A percentile compares a stretch with the other conserved stretches of the same genome.
phyloP scores from a whole-genome alignment of 1,140 invertebrate genomes.

The Procambarus virginalis region DNA sequence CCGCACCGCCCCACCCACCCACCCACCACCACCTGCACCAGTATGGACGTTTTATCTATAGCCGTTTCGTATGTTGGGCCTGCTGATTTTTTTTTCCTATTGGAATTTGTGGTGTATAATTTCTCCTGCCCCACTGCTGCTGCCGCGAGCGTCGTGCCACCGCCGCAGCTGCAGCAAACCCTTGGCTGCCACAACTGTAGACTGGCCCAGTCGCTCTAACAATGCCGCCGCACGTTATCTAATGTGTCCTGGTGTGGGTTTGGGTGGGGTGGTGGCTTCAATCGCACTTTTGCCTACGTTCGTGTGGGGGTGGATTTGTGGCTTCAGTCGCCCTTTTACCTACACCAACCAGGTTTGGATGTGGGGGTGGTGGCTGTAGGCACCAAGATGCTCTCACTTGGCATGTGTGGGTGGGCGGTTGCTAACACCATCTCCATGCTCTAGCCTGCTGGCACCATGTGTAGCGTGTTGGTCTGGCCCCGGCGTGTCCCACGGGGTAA shows the following conservation, averaged over 20 bases:
- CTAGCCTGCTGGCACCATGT: conserved; percentile 10
- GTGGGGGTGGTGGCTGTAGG: background rate
- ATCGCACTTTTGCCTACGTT: background rate
- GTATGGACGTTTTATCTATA: background rate
- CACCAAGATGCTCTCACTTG: background rate
- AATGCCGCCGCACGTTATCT: conserved; percentile 20
- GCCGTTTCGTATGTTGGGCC: background rate
- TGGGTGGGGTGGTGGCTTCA: background rate
- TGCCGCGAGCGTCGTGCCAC: conserved; percentile 30
- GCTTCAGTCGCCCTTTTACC: background rate
- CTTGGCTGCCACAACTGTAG: conserved; percentile 15
- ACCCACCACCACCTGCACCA: conserved; percentile 28
- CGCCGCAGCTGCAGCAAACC: conserved; percentile 21
- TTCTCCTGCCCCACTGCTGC: conserved; percentile 25
- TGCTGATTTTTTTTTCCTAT: background rate
- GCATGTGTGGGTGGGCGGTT: background rate
- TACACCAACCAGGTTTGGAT: background rate
- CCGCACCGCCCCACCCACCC: conserved; percentile 32
- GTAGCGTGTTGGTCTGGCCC: conserved; percentile 14
- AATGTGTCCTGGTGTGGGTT: conserved; percentile 25
- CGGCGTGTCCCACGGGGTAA: background rate
- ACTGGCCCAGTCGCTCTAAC: conserved; percentile 23
- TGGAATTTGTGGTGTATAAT: background rate
- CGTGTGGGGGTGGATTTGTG: background rate
- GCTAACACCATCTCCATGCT: background rate